Evolutionary conservation across 2,888 invertebrate genomes (phyloP), one percentile per base, ranked within the genome.

Genomic region (Baccha elongata): DNA sequence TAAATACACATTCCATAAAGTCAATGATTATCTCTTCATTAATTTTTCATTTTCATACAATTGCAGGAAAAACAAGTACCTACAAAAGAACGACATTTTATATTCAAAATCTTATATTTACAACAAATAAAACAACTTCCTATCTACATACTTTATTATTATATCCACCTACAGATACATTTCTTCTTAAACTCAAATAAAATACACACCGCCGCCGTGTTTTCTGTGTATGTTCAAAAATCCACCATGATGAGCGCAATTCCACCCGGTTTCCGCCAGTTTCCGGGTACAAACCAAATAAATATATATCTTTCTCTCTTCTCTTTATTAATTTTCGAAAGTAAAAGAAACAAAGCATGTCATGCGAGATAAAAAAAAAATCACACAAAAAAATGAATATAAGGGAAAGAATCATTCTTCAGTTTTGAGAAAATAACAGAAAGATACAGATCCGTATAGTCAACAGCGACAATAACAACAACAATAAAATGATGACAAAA

Each of bases 321-420:
- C 55, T 76, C 62, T 72, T 72, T 67, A 72, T 78, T 78, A 83
- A 32, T 32, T 32, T 8, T 78, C 71, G 52, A 17, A 69, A 72
- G 72, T 48, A 68, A 83, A 73, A 62, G 71, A 68, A 67, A 62
- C 67, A 50, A 72, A 71, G 35, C 65, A 78, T 68, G 40, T 50
- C 64, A 58, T 52, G 44, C 52, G 42, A 60, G 40, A 62, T 42
- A 73, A 48, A 62, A 68, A 37, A 62, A 68, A 37, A 0, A 17
- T 10, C 15, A 50, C 15, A 79, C 50, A 58, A 64, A 32, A 71
- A 35, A 42, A 19, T 32, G 52, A 60, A 32, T 37, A 32, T 37
- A 68, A 69, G 26, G 37, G 29, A 42, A 29, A 15, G 2, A 52
- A 58, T 35, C 52, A 40, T 58, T 40, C 55, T 40, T 26, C 0